A percentile compares a stretch with the other conserved stretches of the same genome.
Evolutionary conservation across 2,888 invertebrate genomes (phyloP).

Genomic region (Crematogaster levior): DNA sequence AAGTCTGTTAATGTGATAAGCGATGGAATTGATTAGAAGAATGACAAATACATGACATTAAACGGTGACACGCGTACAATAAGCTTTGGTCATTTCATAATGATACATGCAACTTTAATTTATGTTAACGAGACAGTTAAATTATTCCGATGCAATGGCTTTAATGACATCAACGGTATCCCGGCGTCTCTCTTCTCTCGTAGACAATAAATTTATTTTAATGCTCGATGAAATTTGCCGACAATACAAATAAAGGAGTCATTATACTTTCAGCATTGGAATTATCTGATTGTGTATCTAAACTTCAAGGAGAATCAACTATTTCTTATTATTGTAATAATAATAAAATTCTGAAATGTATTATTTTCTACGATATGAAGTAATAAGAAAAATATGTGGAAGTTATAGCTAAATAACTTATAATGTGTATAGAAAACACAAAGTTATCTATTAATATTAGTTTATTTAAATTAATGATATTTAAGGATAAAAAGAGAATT

Average conservation of each 20-base stretch:
- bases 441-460: not conserved
- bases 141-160: slow-evolving; percentile 13
- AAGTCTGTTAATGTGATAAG: not conserved
- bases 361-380: not conserved
- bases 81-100: slow-evolving; percentile 14
- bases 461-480: not conserved
- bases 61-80: not conserved
- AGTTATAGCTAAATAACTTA: not conserved
- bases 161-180: slow-evolving; percentile 24
- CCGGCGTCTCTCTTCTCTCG: not conserved
- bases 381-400: not conserved
- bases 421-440: not conserved
- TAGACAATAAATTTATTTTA: slow-evolving; percentile 37
- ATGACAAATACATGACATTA: slow-evolving; percentile 16
- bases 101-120: slow-evolving; percentile 12
- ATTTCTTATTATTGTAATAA: not conserved
- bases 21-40: not conserved
- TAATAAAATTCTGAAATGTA: not conserved
- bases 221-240: not conserved
- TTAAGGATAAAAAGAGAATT: not conserved
- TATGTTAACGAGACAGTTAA: slow-evolving; percentile 39
- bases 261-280: not conserved
- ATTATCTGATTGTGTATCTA: not conserved
- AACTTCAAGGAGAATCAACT: not conserved
- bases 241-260: not conserved